These are phyloP conservation scores for Carpatolechia fugitivella DNA, from an alignment of 2,888 invertebrate species.

Conservation along the genomic window DNA sequence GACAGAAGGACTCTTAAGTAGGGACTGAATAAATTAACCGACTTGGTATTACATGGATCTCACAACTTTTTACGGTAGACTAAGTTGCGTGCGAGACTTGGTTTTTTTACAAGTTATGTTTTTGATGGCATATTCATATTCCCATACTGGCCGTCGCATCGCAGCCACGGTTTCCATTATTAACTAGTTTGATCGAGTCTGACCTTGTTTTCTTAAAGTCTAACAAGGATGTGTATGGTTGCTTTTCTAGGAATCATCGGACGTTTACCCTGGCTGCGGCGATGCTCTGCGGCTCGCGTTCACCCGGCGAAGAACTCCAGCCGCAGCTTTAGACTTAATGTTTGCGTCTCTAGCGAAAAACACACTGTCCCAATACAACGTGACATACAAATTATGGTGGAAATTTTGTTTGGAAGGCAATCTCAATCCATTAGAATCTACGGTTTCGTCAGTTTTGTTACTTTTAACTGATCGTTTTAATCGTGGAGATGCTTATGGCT, in stretches of 20 bases:
- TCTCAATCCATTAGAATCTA: not conserved
- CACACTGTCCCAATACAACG: slow-evolving; percentile 2
- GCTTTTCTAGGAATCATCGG: not conserved
- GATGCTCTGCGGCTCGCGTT: slow-evolving; percentile 6
- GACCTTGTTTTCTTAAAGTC: not conserved
- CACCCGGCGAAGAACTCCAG: not conserved
- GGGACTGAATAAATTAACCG: no score
- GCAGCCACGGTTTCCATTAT: slow-evolving; percentile 24
- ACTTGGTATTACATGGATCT: no score
- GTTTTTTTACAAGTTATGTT: no score
- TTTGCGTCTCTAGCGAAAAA: not conserved
- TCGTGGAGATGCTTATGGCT: not conserved
- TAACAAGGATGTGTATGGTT: not conserved
- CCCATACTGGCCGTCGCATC: slow-evolving; percentile 23
- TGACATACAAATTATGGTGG: slow-evolving; percentile 5
- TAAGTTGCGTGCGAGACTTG: no score
- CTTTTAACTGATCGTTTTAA: not conserved
- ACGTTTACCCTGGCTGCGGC: slow-evolving; percentile 8
- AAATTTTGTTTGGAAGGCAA: not conserved
- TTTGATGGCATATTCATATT: no score
- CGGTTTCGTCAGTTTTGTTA: not conserved
- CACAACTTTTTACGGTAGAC: no score
- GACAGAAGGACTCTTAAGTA: no score
- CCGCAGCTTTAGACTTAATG: not conserved
- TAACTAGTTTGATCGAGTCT: not conserved